These are phyloP conservation scores for Xanthorhoe designata DNA, from an alignment of 2,888 invertebrate genomes.

Conservation along the genomic window DNA sequence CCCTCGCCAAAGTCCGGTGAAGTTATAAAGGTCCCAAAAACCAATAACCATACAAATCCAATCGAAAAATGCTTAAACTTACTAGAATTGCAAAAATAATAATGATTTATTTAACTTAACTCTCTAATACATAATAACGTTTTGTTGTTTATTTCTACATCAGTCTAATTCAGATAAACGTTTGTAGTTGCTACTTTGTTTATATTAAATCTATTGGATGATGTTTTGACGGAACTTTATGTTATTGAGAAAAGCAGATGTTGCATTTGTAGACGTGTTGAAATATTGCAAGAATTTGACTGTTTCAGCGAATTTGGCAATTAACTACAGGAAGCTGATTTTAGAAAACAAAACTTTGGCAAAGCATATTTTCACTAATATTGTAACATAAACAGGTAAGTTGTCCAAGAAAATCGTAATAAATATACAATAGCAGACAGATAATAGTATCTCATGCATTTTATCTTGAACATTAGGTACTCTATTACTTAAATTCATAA, in stretches of 20 bases:
- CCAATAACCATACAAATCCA: no score
- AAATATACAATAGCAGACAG: background rate
- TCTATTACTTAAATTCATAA: background rate
- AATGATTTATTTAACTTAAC: no score
- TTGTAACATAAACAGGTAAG: background rate
- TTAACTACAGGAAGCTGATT: background rate
- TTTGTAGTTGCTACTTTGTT: constrained; percentile 12
- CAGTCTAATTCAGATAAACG: background rate
- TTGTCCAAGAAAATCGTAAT: background rate
- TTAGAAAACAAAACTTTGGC: background rate
- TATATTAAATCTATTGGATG: background rate
- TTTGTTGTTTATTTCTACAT: no score
- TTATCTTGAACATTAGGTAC: background rate
- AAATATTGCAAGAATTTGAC: background rate
- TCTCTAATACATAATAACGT: no score
- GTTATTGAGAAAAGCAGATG: background rate
- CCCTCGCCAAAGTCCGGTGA: no score
- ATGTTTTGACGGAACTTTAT: constrained; percentile 28
- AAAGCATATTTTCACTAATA: background rate
- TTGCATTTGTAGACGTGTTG: background rate
- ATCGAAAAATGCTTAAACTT: no score
- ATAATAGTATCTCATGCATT: background rate
- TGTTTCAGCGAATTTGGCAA: background rate
- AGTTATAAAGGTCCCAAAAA: no score
- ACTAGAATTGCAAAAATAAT: no score